phyloP scores from a whole-genome alignment of 2,113 vertebrate species.

The Crotophaga sulcirostris region DNA sequence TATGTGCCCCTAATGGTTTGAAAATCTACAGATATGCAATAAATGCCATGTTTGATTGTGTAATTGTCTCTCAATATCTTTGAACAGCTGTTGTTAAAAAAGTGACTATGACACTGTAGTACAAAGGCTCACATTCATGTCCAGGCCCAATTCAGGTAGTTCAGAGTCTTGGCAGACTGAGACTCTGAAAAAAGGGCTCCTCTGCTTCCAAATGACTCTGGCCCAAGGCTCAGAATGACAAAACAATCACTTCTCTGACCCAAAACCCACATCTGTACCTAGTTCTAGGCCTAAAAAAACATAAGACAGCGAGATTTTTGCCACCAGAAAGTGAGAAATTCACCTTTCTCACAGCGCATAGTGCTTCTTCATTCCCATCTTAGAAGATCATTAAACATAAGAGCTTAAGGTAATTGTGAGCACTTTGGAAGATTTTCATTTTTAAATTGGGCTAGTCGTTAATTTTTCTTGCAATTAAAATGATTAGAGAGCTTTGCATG shows the following conservation, averaged over 20 bases:
- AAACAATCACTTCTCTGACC: not conserved
- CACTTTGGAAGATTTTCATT: not conserved
- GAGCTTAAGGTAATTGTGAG: not conserved
- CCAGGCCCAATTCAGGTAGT: not conserved
- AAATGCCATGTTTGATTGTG: not conserved
- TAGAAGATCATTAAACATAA: not conserved
- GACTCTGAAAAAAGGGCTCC: not conserved
- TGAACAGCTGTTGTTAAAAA: not conserved
- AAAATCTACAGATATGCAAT: not conserved
- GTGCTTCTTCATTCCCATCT: not conserved
- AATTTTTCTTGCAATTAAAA: not conserved
- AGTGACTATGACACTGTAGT: not conserved
- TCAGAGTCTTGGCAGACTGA: not conserved
- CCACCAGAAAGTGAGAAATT: not conserved
- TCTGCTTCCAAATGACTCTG: not conserved
- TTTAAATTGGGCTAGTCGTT: not conserved
- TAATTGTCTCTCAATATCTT: not conserved
- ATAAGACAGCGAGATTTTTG: not conserved
- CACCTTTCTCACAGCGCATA: not conserved
- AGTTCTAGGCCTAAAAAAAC: not conserved
- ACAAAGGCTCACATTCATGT: not conserved
- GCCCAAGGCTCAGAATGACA: not conserved
- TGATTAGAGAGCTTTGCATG: not conserved
- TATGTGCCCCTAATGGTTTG: not conserved
- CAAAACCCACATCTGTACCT: not conserved